Conservation (phyloP, 2,888 invertebrate genomes). For the Cinara cedri region DNA sequence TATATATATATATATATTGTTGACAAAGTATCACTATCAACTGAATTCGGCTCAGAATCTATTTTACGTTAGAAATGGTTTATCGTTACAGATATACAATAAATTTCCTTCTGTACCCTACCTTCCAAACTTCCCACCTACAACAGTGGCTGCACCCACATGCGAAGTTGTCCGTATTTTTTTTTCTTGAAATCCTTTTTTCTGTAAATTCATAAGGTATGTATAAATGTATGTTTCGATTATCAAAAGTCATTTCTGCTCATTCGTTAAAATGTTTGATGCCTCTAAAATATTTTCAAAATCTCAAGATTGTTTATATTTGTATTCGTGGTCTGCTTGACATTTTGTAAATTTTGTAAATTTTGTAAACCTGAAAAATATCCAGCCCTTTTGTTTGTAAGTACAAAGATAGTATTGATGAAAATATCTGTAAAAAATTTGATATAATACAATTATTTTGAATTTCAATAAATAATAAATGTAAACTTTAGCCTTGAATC, state of each 20-base stretch:
- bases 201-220: conserved; percentile 10
- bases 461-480: neutral
- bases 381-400: conserved; percentile 10
- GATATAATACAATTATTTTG: neutral
- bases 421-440: conserved; percentile 14
- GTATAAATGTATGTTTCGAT: conserved; percentile 9
- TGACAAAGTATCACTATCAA: too few relatives aligned
- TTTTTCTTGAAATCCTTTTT: conserved; percentile 14
- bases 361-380: conserved; percentile 23
- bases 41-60: too few relatives aligned
- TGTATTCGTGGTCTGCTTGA: too few relatives aligned
- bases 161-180: too few relatives aligned
- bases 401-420: conserved; percentile 15
- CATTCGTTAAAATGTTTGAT: conserved; percentile 23
- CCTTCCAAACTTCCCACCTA: too few relatives aligned
- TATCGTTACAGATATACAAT: too few relatives aligned
- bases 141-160: too few relatives aligned
- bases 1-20: too few relatives aligned
- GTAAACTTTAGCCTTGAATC: neutral
- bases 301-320: conserved; percentile 4
- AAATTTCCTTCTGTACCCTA: too few relatives aligned
- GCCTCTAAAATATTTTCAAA: conserved; percentile 22
- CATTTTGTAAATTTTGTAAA: too few relatives aligned
- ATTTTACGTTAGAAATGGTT: too few relatives aligned
- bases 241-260: neutral